Evolutionary conservation across 1,140 invertebrate genomes (phyloP).

Genomic region (Tetranychus urticae): DNA sequence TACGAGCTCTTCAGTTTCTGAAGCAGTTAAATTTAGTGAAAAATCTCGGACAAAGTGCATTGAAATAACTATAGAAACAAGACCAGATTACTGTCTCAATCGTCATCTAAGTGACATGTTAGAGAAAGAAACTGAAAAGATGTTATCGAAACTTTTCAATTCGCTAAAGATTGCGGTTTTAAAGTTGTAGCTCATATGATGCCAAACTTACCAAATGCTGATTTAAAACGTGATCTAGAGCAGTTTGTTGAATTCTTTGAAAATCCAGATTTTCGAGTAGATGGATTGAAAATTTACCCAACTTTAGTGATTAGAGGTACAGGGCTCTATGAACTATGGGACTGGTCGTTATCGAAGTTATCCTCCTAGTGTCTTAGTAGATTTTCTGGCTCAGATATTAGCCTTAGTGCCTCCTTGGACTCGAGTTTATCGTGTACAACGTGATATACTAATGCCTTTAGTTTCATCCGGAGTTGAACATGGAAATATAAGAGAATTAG

Average conservation of each 20-base stretch:
- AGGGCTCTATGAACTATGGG: conserved; percentile 92
- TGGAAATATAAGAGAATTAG: conserved; percentile 87
- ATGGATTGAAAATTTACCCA: conserved; percentile 98
- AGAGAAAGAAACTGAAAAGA: too few relatives aligned
- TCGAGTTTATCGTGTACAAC: conserved; percentile 46
- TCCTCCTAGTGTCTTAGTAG: conserved; percentile 71
- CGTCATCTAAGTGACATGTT: conserved; percentile 92
- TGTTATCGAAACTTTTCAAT: conserved; percentile 85
- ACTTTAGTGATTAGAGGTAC: conserved; percentile 95
- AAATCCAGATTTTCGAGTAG: conserved; percentile 85
- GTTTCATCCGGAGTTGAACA: conserved; percentile 95
- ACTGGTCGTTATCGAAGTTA: conserved; percentile 89
- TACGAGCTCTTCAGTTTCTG: conserved; percentile 62
- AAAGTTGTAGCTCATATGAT: conserved; percentile 99
- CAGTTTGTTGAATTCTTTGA: conserved; percentile 99
- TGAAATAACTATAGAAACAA: conserved; percentile 96
- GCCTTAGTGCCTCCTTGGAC: conserved; percentile 98
- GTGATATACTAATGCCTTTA: conserved; percentile 98
- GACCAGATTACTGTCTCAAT: conserved; percentile 94
- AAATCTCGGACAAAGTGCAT: conserved; percentile 66
- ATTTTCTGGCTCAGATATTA: conserved; percentile 82
- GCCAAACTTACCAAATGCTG: conserved; percentile 97
- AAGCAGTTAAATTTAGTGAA: conserved; percentile 54
- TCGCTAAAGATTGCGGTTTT: conserved; percentile 94
- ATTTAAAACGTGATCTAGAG: conserved; percentile 75